A percentile compares a stretch with the other conserved stretches of the same genome.
Evolutionary conservation across 2,797 vertebrate species (phyloP).

Genomic region (Buphagus erythrorhynchus): DNA sequence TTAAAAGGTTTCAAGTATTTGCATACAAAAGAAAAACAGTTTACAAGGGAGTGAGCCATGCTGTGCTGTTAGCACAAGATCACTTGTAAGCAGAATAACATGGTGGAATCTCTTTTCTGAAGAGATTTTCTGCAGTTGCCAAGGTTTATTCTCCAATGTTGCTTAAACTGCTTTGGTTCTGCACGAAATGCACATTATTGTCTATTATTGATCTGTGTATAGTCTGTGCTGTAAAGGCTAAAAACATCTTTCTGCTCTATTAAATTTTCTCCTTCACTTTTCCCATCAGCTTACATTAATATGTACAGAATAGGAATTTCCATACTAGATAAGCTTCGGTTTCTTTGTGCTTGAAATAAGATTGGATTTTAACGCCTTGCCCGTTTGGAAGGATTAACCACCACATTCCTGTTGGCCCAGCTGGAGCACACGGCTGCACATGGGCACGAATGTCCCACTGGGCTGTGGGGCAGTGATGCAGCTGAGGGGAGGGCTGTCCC

Average conservation of each 20-base stretch:
- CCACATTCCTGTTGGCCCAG: not conserved
- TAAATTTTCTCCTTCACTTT: not conserved
- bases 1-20: not conserved
- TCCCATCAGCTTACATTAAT: not conserved
- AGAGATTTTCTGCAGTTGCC: not conserved
- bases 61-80: not conserved
- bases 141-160: not conserved
- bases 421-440: fast-evolving
- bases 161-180: not conserved
- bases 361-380: not conserved
- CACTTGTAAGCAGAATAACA: not conserved
- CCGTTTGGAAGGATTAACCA: not conserved
- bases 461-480: not conserved
- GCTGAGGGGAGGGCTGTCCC: not conserved
- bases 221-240: not conserved
- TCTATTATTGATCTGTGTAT: not conserved
- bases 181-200: not conserved
- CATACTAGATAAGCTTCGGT: not conserved
- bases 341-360: not conserved
- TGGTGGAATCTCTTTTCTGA: not conserved
- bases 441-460: fast-evolving
- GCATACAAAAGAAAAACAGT: not conserved
- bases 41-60: not conserved
- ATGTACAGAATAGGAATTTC: not conserved
- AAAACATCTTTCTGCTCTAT: not conserved